phyloP scores from a whole-genome alignment of 2,888 invertebrate genomes.

The Andrena chrysosceles region DNA sequence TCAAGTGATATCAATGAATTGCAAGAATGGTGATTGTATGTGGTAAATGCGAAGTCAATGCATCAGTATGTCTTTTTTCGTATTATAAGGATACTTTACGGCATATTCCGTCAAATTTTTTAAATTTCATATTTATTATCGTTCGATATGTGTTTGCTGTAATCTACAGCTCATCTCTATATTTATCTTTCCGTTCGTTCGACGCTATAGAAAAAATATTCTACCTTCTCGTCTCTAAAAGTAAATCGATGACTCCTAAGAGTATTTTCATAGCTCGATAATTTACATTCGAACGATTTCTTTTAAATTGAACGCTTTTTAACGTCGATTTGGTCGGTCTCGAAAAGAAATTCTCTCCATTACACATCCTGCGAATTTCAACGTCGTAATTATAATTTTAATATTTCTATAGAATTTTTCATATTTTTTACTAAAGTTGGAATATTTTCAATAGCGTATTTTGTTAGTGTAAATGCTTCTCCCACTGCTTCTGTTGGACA shows the following conservation, averaged over 20 bases:
- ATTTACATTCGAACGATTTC: background rate
- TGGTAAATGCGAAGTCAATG: slow-evolving; percentile 47
- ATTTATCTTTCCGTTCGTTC: background rate
- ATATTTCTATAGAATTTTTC: slow-evolving; percentile 15
- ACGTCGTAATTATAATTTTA: slow-evolving; percentile 9
- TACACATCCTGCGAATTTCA: background rate
- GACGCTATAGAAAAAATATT: background rate
- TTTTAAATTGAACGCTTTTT: background rate
- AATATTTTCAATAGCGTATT: slow-evolving; percentile 14
- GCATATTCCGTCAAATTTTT: background rate
- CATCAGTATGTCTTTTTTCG: slow-evolving; percentile 24
- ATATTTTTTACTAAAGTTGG: slow-evolving; percentile 21
- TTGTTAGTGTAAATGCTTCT: slow-evolving; percentile 30
- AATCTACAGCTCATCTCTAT: background rate
- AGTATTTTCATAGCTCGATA: slow-evolving; percentile 1
- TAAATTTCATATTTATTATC: slow-evolving; percentile 10
- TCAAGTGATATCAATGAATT: slow-evolving; percentile 49
- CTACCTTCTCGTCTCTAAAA: background rate
- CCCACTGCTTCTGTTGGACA: slow-evolving; percentile 23
- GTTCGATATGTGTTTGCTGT: background rate
- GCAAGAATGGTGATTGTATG: slow-evolving; percentile 53
- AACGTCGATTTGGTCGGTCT: too few species aligned
- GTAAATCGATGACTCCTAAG: background rate
- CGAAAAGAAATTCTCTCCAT: too few species aligned
- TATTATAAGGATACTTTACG: slow-evolving; percentile 11